These are phyloP conservation scores for Drosophila kanapiae DNA, from an alignment of 1,140 invertebrate genomes.

Conservation along the genomic window DNA sequence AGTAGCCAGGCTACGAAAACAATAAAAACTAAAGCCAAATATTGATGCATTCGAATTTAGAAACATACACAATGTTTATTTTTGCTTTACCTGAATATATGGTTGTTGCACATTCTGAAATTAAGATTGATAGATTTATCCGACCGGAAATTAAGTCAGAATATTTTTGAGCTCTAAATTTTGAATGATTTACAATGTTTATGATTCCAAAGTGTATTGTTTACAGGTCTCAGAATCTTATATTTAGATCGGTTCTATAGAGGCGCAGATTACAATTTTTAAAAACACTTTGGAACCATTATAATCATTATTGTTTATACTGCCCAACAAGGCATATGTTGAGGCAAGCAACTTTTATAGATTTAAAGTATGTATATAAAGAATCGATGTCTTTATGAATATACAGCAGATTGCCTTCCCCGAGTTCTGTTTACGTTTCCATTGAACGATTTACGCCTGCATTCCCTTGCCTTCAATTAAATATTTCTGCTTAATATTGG, in stretches of 20 bases:
- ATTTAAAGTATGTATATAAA: constrained; percentile 18
- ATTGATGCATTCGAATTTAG: not conserved
- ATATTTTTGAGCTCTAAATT: not conserved
- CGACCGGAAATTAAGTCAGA: not conserved
- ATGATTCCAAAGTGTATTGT: not conserved
- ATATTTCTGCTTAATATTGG: constrained; percentile 21
- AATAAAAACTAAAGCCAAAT: not conserved
- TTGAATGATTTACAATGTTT: not conserved
- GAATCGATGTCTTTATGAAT: not conserved
- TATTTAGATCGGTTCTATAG: not conserved
- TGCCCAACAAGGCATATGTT: constrained; percentile 3
- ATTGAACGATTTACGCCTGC: constrained; percentile 24
- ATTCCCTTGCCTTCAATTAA: constrained; percentile 26
- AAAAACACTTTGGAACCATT: not conserved
- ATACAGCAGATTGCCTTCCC: constrained; percentile 11
- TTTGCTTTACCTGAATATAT: constrained; percentile 1
- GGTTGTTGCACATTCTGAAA: not conserved
- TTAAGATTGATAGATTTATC: constrained; percentile 11
- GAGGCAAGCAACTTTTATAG: constrained; percentile 23
- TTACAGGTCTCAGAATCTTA: not conserved
- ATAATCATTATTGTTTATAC: constrained; percentile 12
- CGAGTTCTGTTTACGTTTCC: constrained; percentile 17
- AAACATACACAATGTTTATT: not conserved
- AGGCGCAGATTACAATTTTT: too few relatives aligned
- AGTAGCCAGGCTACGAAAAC: not conserved